A percentile compares a stretch with the other conserved stretches of the same genome.
Evolutionary conservation across 2,113 vertebrate species (phyloP).

Genomic region (Ammodramus savannarum): DNA sequence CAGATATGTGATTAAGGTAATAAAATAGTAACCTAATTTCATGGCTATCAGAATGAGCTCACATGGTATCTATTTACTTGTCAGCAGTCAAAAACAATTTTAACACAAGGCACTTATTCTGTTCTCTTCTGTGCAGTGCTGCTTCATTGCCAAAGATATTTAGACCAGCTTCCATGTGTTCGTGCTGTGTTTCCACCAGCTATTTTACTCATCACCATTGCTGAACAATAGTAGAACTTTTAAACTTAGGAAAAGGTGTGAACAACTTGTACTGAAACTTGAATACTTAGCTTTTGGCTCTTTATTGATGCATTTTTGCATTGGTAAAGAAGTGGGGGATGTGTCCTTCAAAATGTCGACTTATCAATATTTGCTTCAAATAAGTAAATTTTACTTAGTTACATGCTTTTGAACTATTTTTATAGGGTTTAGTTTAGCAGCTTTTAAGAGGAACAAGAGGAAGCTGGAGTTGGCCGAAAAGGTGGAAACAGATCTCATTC

Average conservation of each 20-base stretch:
- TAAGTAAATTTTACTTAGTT: not conserved
- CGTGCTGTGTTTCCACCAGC: not conserved
- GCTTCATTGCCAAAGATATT: slow-evolving; percentile 23
- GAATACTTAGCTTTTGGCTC: not conserved
- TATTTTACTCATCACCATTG: not conserved
- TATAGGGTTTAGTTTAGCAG: slow-evolving; percentile 96
- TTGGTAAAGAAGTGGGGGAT: not conserved
- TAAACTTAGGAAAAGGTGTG: not conserved
- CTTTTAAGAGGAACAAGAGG: slow-evolving; percentile 97
- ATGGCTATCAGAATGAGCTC: slow-evolving; percentile 5
- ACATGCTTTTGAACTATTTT: slow-evolving; percentile 55
- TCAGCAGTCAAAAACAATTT: slow-evolving; percentile 35
- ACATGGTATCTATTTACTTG: slow-evolving; percentile 52
- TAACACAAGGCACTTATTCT: slow-evolving; percentile 1
- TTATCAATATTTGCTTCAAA: not conserved
- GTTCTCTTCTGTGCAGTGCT: not conserved
- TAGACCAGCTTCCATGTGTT: not conserved
- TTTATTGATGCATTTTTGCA: not conserved
- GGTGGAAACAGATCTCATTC: slow-evolving; percentile 89
- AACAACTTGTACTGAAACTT: not conserved
- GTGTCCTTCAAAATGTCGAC: not conserved
- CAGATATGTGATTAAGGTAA: slow-evolving; percentile 14
- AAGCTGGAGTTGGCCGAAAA: slow-evolving; percentile 97
- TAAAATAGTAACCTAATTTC: slow-evolving; percentile 25
- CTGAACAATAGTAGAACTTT: not conserved